phyloP scores from a whole-genome alignment of 2,797 vertebrate genomes.

The Masticophis lateralis region DNA sequence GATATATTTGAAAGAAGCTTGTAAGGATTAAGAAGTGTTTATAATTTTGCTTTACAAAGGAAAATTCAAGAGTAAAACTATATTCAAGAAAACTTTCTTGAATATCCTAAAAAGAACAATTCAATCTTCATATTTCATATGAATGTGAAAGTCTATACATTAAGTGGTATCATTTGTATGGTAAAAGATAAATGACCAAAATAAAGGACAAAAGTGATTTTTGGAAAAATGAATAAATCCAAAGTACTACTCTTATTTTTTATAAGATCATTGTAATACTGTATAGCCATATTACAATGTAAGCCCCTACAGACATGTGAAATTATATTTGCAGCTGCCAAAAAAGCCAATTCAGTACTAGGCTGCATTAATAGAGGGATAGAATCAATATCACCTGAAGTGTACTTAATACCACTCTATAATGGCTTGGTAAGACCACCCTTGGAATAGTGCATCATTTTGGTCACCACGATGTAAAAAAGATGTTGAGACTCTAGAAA shows the following conservation, averaged over 20 bases:
- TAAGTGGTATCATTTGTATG: not conserved
- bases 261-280: not conserved
- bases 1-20: not conserved
- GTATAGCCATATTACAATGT: not conserved
- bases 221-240: not conserved
- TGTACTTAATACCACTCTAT: not conserved
- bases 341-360: not conserved
- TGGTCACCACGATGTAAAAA: not conserved
- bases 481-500: not conserved
- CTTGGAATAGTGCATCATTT: not conserved
- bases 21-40: not conserved
- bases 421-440: not conserved
- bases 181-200: not conserved
- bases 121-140: not conserved
- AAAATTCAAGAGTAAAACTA: not conserved
- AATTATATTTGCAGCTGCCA: not conserved
- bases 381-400: not conserved
- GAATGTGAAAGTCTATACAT: not conserved
- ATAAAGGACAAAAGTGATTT: not conserved
- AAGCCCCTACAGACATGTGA: not conserved
- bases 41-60: not conserved
- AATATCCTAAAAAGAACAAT: not conserved
- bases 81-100: too few relatives aligned
- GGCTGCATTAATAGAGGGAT: not conserved
- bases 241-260: not conserved